A percentile compares a stretch with the other conserved stretches of the same genome.
phyloP scores from a whole-genome alignment of 2,797 vertebrate genomes.

The Brachymystax lenok region DNA sequence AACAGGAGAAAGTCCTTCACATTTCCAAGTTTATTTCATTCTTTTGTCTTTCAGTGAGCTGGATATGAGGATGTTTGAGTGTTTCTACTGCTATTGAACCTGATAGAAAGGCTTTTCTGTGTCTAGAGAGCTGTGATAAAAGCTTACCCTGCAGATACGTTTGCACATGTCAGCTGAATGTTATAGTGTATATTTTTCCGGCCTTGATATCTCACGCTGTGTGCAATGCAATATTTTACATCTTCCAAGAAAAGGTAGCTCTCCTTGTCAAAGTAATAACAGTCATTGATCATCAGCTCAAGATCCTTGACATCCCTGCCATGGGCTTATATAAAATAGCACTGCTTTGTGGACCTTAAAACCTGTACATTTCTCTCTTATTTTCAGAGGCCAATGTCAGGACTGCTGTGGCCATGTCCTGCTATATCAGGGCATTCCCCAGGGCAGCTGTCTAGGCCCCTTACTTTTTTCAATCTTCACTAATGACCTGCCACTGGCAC shows the following conservation, averaged over 20 bases:
- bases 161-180: background rate
- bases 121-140: background rate
- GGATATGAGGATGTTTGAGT: background rate
- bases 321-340: background rate
- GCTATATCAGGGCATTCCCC: constrained; percentile 42
- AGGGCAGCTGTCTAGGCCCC: too few species aligned
- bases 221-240: background rate
- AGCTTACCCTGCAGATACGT: background rate
- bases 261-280: background rate
- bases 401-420: constrained; percentile 75
- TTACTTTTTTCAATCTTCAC: too few species aligned
- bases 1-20: background rate
- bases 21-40: background rate
- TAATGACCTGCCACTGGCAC: too few species aligned
- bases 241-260: background rate
- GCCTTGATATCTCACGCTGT: background rate
- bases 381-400: constrained; percentile 82
- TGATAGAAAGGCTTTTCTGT: background rate
- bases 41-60: background rate
- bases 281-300: background rate
- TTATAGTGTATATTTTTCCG: background rate
- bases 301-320: background rate
- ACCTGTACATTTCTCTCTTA: background rate
- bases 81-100: background rate
- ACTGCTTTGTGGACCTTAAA: background rate